A percentile compares a stretch with the other conserved stretches of the same genome.
Evolutionary conservation across 2,797 vertebrate genomes (phyloP).

Genomic region (Taeniopygia guttata): DNA sequence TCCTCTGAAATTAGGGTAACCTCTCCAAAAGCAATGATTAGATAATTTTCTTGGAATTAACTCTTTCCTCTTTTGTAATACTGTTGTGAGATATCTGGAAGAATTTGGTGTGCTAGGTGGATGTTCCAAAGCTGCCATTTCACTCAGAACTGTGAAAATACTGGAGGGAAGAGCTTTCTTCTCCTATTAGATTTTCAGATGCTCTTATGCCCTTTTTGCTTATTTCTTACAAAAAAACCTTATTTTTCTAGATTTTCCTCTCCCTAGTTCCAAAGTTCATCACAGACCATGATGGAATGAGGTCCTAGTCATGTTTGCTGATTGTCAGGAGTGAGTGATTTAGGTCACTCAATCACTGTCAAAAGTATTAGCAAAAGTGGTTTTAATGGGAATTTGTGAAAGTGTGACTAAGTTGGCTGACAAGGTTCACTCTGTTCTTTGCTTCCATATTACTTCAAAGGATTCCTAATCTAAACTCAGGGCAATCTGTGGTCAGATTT

Average conservation of each 20-base stretch:
- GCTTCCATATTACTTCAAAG: not conserved
- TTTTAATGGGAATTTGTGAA: not conserved
- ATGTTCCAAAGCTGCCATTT: not conserved
- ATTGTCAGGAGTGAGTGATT: not conserved
- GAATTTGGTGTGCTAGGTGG: not conserved
- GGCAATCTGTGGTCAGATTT: not conserved
- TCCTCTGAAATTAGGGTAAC: not conserved
- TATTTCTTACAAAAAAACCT: not conserved
- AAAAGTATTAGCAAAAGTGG: not conserved
- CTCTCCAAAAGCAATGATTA: not conserved
- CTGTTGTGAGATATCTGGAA: not conserved
- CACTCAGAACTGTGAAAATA: not conserved
- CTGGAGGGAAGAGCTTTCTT: not conserved
- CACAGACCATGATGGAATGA: not conserved
- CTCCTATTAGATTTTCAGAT: not conserved
- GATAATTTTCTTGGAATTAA: not conserved
- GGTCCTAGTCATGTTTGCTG: not conserved
- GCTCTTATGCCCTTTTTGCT: not conserved
- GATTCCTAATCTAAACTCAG: not conserved
- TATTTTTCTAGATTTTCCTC: not conserved
- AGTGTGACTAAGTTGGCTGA: not conserved
- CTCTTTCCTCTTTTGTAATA: not conserved
- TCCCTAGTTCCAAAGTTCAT: not conserved
- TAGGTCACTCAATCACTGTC: not conserved
- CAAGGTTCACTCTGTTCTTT: not conserved